Evolutionary conservation across 30 jellyfish, hydroid and myxozoan species (phyloP).

Genomic region (Phacellophora camtschatica): DNA sequence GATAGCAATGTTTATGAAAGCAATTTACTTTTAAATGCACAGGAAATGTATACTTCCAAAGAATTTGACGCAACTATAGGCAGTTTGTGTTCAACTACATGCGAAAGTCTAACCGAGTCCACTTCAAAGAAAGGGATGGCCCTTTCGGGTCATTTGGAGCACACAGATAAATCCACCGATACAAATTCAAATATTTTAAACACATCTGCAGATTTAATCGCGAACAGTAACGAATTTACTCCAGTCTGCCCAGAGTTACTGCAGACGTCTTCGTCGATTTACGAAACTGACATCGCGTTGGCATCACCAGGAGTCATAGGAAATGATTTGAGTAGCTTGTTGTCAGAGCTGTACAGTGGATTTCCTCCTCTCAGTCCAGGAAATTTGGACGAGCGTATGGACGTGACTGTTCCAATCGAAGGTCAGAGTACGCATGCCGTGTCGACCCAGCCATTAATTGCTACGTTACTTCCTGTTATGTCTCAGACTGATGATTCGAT

Average conservation of each 20-base stretch:
- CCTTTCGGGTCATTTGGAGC: too few relatives aligned
- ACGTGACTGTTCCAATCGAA: constrained; percentile 9
- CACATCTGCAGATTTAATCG: not conserved
- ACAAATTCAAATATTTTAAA: not conserved
- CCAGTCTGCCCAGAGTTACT: not conserved
- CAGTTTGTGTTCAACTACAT: too few relatives aligned
- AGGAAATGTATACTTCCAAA: too few relatives aligned
- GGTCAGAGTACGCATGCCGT: not conserved
- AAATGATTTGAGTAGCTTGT: constrained; percentile 15
- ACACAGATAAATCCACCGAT: not conserved
- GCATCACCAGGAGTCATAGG: constrained; percentile 62
- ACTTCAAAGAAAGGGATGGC: not conserved
- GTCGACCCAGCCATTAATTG: not conserved
- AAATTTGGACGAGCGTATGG: constrained; percentile 39
- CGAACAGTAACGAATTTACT: not conserved
- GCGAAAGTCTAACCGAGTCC: not conserved
- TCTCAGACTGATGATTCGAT: not conserved
- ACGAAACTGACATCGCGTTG: not conserved
- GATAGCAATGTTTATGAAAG: not conserved
- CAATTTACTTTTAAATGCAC: too few relatives aligned
- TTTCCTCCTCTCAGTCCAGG: constrained; percentile 59
- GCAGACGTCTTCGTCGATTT: not conserved
- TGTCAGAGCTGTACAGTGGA: constrained; percentile 49
- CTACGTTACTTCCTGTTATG: not conserved
- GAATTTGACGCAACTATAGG: too few relatives aligned